phyloP scores from a whole-genome alignment of 30 jellyfish, hydroid and myxozoan genomes.

The Catostylus mosaicus region DNA sequence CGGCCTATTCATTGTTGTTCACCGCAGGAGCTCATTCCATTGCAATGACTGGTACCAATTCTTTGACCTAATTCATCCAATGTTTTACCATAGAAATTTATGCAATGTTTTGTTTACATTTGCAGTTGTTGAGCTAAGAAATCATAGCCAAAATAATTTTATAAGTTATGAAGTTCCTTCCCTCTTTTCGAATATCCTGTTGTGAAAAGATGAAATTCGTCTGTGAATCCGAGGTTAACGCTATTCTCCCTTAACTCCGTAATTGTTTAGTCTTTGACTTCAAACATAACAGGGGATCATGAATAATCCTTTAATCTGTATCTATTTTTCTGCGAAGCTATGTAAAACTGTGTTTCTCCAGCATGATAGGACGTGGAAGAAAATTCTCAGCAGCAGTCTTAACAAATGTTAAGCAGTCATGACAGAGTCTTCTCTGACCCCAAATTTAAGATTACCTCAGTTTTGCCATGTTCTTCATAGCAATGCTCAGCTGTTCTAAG shows the following conservation, averaged over 20 bases:
- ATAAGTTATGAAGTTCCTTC: neutral
- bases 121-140: neutral
- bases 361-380: constrained; percentile 3
- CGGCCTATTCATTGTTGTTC: neutral
- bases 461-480: neutral
- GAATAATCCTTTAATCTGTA: constrained; percentile 23
- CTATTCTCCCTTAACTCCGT: neutral
- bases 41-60: neutral
- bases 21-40: neutral
- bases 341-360: constrained; percentile 10
- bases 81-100: neutral
- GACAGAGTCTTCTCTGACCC: constrained; percentile 16
- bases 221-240: constrained; percentile 1
- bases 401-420: constrained; percentile 12
- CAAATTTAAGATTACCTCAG: neutral
- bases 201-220: constrained; percentile 3
- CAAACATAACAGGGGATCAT: constrained; percentile 13
- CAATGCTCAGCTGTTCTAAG: neutral
- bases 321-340: constrained; percentile 40
- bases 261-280: constrained; percentile 2
- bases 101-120: neutral
- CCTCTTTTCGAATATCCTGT: neutral
- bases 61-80: neutral
- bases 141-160: neutral
- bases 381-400: constrained; percentile 31